A percentile compares a stretch with the other conserved stretches of the same genome.
phyloP scores from a whole-genome alignment of 2,888 invertebrate species.

The Dioctria linearis region DNA sequence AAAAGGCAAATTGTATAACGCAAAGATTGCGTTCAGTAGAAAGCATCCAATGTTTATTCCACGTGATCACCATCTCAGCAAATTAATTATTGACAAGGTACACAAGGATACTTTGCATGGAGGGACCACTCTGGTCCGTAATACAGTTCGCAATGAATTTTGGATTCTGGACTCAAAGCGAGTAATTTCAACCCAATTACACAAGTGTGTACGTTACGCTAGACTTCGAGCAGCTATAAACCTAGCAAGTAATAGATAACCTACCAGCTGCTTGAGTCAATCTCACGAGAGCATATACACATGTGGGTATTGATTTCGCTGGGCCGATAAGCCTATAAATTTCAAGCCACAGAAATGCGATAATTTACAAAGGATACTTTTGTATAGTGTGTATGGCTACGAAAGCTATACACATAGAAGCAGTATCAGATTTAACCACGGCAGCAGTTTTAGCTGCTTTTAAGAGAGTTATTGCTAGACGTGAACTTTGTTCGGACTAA shows the following conservation, averaged over 20 bases:
- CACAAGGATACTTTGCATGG: too few relatives aligned
- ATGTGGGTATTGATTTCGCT: not conserved
- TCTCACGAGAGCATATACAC: not conserved
- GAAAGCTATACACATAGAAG: too few relatives aligned
- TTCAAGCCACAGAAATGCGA: not conserved
- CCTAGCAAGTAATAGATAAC: not conserved
- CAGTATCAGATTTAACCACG: too few relatives aligned
- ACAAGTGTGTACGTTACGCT: not conserved
- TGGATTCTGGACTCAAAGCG: not conserved
- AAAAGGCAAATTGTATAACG: not conserved
- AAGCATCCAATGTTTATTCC: not conserved
- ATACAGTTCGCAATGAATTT: not conserved
- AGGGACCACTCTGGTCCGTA: not conserved
- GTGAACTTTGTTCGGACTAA: too few relatives aligned
- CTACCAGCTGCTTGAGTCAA: not conserved
- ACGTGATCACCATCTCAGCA: not conserved
- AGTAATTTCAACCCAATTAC: not conserved
- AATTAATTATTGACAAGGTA: too few relatives aligned
- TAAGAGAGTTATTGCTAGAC: too few relatives aligned
- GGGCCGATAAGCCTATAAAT: not conserved
- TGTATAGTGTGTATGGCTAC: not conserved
- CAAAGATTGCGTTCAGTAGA: too few relatives aligned
- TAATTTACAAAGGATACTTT: not conserved
- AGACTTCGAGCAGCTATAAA: not conserved
- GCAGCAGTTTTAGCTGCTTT: too few relatives aligned